phyloP scores from a whole-genome alignment of 1,140 invertebrate species.

The Bombus polaris region DNA sequence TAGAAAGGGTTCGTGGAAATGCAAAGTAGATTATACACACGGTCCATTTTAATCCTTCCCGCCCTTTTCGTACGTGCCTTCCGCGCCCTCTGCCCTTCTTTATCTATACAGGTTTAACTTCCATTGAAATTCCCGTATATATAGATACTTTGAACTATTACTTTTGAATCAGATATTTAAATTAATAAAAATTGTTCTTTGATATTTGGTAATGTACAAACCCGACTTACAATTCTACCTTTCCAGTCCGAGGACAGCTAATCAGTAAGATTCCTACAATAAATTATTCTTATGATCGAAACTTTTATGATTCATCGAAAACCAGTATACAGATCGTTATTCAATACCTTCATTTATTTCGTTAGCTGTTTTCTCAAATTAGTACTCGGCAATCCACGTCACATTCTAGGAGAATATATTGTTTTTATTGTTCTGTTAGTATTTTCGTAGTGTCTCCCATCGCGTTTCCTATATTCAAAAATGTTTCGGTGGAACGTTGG shows the following conservation, averaged over 20 bases:
- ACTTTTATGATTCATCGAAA: neutral
- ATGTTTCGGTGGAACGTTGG: neutral
- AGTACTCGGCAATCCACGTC: neutral
- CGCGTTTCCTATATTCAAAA: neutral
- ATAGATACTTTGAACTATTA: neutral
- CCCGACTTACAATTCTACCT: neutral
- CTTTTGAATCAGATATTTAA: neutral
- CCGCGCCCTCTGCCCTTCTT: slow-evolving; percentile 21
- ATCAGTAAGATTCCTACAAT: too few species aligned
- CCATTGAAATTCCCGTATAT: neutral
- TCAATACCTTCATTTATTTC: too few species aligned
- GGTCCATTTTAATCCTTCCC: slow-evolving; percentile 76
- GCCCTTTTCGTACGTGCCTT: slow-evolving; percentile 53
- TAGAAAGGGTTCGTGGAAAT: slow-evolving; percentile 80
- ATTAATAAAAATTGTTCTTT: neutral
- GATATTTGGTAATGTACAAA: neutral
- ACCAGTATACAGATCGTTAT: neutral
- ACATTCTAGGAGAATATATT: neutral
- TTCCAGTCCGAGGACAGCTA: neutral
- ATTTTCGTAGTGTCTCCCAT: neutral
- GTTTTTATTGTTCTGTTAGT: neutral
- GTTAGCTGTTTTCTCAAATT: neutral
- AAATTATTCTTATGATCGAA: too few species aligned
- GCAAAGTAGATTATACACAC: slow-evolving; percentile 80
- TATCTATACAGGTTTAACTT: slow-evolving; percentile 20